phyloP scores from a whole-genome alignment of 2,888 invertebrate genomes.

The Pterostichus madidus region DNA sequence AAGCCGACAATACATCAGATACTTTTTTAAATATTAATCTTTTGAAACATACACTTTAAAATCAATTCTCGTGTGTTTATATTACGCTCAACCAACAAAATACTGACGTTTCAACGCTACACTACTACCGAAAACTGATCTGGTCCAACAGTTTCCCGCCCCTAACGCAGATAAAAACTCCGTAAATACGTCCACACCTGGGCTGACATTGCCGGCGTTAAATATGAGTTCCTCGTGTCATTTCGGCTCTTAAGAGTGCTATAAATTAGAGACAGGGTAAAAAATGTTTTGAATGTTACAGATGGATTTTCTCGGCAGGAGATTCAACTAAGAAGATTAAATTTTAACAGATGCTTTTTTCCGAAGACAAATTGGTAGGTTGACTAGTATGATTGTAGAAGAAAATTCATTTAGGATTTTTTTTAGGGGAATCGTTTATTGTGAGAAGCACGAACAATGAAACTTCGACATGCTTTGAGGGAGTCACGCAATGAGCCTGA shows the following conservation, averaged over 20 bases:
- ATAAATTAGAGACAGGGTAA: conserved; percentile 36
- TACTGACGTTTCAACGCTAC: not conserved
- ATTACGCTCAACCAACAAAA: not conserved
- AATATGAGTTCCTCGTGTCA: conserved; percentile 50
- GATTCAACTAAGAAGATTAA: conserved; percentile 50
- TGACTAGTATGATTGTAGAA: conserved; percentile 40
- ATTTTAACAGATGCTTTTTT: conserved; percentile 49
- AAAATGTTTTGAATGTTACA: conserved; percentile 36
- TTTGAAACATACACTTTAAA: too few relatives aligned
- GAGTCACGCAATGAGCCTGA: conserved; percentile 43
- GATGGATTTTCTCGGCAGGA: conserved; percentile 28
- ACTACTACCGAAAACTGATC: not conserved
- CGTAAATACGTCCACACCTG: conserved; percentile 64
- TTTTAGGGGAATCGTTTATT: conserved; percentile 25
- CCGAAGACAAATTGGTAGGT: conserved; percentile 52
- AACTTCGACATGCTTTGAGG: not conserved
- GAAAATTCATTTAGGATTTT: conserved; percentile 42
- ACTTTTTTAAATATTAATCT: too few relatives aligned
- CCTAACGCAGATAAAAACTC: conserved; percentile 35
- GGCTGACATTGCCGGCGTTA: conserved; percentile 26
- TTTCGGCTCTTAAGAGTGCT: conserved; percentile 21
- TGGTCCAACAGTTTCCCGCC: conserved; percentile 11
- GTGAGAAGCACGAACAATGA: conserved; percentile 53
- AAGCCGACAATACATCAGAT: too few relatives aligned
- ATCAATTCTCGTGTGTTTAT: not conserved